Conservation (phyloP, 2,797 vertebrate species). For the Steatocranus sp. region DNA sequence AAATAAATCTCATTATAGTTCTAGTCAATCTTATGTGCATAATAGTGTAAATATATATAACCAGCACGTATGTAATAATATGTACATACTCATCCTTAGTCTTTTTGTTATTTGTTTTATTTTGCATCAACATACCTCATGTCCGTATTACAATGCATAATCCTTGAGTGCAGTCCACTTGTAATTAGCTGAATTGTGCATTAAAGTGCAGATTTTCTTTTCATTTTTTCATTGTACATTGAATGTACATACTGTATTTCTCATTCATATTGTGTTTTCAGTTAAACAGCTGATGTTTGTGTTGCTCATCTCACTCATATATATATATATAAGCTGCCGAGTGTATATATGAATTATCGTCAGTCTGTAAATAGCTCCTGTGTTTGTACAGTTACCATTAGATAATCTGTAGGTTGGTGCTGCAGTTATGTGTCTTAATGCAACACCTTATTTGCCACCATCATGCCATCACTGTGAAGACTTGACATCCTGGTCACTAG, state of each 20-base stretch:
- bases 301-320: conserved; percentile 35
- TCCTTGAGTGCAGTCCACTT: conserved; percentile 19
- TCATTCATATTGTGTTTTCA: conserved; percentile 35
- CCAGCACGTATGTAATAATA: conserved; percentile 60
- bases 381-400: conserved; percentile 67
- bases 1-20: conserved; percentile 42
- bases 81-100: conserved; percentile 57
- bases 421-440: conserved; percentile 57
- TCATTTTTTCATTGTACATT: conserved; percentile 34
- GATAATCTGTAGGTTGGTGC: conserved; percentile 48
- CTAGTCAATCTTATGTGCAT: conserved; percentile 44
- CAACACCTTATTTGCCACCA: conserved; percentile 51
- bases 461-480: conserved; percentile 80
- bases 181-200: conserved; percentile 22
- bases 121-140: conserved; percentile 57
- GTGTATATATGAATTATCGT: conserved; percentile 41
- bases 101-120: conserved; percentile 28
- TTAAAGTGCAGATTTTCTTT: conserved; percentile 14
- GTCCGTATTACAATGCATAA: conserved; percentile 29
- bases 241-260: conserved; percentile 44
- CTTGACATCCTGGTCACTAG: conserved; percentile 64
- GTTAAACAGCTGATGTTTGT: conserved; percentile 40
- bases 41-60: conserved; percentile 66
- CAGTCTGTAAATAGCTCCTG: conserved; percentile 63
- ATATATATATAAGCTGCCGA: conserved; percentile 32